Evolutionary conservation across 1,140 invertebrate genomes (phyloP).

Genomic region (Aphidius gifuensis): DNA sequence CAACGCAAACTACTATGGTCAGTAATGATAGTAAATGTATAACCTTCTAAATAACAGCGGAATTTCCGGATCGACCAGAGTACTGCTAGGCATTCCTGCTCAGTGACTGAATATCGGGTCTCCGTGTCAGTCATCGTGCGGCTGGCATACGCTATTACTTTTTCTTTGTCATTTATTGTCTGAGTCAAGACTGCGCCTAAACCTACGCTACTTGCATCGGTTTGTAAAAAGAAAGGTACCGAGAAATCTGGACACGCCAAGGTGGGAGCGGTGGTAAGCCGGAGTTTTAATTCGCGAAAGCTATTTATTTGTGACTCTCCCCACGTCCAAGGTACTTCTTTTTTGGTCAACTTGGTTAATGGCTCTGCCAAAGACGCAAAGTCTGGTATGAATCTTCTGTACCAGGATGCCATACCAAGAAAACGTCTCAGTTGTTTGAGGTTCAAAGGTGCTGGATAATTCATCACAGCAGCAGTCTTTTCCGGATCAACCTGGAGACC

Average conservation of each 20-base stretch:
- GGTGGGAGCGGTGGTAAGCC: conserved; percentile 25
- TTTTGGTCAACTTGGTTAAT: conserved; percentile 27
- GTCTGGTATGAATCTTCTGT: conserved; percentile 34
- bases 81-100: too few species aligned
- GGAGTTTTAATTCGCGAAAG: conserved; percentile 21
- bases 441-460: conserved; percentile 20
- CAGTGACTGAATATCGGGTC: too few species aligned
- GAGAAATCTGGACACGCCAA: conserved; percentile 29
- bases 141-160: conserved; percentile 27
- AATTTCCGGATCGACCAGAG: conserved; percentile 25
- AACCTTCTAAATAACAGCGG: conserved; percentile 40
- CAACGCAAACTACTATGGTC: conserved; percentile 49
- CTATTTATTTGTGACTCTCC: conserved; percentile 6
- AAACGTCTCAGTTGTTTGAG: conserved; percentile 20
- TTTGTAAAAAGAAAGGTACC: conserved; percentile 23
- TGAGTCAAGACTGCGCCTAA: conserved; percentile 34
- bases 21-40: conserved; percentile 44
- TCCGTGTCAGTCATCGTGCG: not conserved
- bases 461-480: not conserved
- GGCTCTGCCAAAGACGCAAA: conserved; percentile 31
- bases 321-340: conserved; percentile 20
- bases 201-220: conserved; percentile 27
- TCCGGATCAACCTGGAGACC: too few species aligned
- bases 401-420: conserved; percentile 35
- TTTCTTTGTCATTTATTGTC: conserved; percentile 26